Conservation (phyloP, 2,888 invertebrate genomes). For the Andricus quercusramuli region DNA sequence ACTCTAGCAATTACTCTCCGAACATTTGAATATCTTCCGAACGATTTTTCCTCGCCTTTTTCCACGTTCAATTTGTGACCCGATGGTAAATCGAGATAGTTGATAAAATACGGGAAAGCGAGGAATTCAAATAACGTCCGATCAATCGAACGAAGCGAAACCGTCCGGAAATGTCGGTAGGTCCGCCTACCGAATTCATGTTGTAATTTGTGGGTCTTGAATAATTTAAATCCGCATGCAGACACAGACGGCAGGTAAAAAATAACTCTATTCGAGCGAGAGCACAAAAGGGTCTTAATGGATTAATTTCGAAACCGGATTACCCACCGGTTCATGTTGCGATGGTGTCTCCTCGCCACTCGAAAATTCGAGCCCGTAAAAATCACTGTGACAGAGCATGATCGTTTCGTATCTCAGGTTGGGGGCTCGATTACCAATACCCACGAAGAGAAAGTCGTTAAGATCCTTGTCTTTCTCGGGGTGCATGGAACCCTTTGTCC, state of each 20-base stretch:
- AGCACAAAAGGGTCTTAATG: constrained; percentile 47
- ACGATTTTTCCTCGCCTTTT: not conserved
- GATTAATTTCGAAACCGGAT: constrained; percentile 44
- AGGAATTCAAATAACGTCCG: not conserved
- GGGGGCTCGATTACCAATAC: constrained; percentile 62
- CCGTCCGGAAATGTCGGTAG: constrained; percentile 15
- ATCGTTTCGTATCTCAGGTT: constrained; percentile 56
- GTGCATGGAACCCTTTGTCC: constrained; percentile 58
- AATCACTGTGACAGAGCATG: constrained; percentile 47
- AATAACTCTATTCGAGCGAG: constrained; percentile 2
- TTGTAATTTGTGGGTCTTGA: constrained; percentile 9
- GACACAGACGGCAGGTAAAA: constrained; percentile 1
- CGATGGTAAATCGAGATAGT: constrained; percentile 29
- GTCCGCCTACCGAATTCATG: not conserved
- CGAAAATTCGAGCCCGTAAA: constrained; percentile 56
- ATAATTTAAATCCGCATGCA: constrained; percentile 30
- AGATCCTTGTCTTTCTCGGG: constrained; percentile 68
- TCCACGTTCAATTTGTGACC: not conserved
- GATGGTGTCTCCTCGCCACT: constrained; percentile 47
- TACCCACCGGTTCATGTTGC: not conserved
- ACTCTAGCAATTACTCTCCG: not conserved
- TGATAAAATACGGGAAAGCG: constrained; percentile 19
- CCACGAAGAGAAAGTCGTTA: constrained; percentile 63
- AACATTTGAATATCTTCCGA: constrained; percentile 1
- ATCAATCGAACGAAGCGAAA: constrained; percentile 27